These are phyloP conservation scores for Spea hammondii DNA, from an alignment of 2,797 vertebrate species.

Conservation along the genomic window DNA sequence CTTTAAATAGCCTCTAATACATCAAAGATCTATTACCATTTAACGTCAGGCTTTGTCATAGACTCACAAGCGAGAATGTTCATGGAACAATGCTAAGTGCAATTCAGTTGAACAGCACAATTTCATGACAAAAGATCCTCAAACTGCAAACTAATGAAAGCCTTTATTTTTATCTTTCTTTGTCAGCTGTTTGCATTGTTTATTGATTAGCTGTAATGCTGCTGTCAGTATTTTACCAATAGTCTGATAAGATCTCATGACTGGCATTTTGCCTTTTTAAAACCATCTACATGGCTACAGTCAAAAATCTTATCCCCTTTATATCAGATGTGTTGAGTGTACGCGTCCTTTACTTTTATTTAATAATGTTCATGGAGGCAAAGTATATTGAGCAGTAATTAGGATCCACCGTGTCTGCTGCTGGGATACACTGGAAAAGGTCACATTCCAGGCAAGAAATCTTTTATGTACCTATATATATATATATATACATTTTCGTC, in stretches of 20 bases:
- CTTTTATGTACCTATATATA: constrained; percentile 57
- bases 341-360: constrained; percentile 60
- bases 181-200: constrained; percentile 77
- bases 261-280: constrained; percentile 73
- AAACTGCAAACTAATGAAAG: constrained; percentile 65
- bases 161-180: constrained; percentile 64
- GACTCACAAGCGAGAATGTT: constrained; percentile 58
- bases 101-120: constrained; percentile 66
- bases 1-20: constrained; percentile 5
- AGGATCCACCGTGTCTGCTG: constrained; percentile 64
- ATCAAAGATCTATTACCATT: not conserved
- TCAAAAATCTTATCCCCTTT: constrained; percentile 60
- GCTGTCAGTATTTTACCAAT: constrained; percentile 73
- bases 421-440: constrained; percentile 72
- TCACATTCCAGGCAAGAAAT: constrained; percentile 67
- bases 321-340: constrained; percentile 61
- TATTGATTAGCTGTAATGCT: constrained; percentile 69
- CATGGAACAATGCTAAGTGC: constrained; percentile 55
- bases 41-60: constrained; percentile 41
- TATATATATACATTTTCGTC: constrained; percentile 30
- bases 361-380: constrained; percentile 66
- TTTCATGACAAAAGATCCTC: constrained; percentile 65
- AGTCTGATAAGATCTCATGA: constrained; percentile 69
- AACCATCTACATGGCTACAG: constrained; percentile 66
- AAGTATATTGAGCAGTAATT: constrained; percentile 70